A percentile compares a stretch with the other conserved stretches of the same genome.
Evolutionary conservation across 2,888 invertebrate species (phyloP).

Genomic region (Clivina fossor): DNA sequence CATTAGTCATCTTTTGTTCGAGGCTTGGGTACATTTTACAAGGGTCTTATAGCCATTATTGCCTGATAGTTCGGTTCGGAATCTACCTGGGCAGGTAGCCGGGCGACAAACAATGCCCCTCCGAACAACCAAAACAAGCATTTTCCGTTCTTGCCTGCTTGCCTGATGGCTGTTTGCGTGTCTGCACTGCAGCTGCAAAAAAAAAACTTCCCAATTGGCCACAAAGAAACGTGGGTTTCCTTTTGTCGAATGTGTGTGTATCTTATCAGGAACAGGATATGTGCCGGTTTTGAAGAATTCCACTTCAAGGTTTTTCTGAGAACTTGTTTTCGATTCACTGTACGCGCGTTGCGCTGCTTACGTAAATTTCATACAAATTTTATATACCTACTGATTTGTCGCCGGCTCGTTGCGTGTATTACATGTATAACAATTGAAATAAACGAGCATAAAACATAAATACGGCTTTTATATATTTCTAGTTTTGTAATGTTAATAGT

Average conservation of each 20-base stretch:
- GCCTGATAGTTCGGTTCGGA: slow-evolving; percentile 14
- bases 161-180: slow-evolving; percentile 14
- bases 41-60: slow-evolving; percentile 30
- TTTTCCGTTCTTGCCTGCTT: too few relatives aligned
- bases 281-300: slow-evolving; percentile 28
- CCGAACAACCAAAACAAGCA: too few relatives aligned
- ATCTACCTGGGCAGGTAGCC: slow-evolving; percentile 25
- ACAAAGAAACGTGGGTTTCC: slow-evolving; percentile 19
- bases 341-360: too few relatives aligned
- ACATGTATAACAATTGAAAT: too few relatives aligned
- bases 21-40: slow-evolving; percentile 18
- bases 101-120: slow-evolving; percentile 12
- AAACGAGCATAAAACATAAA: too few relatives aligned
- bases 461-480: too few relatives aligned
- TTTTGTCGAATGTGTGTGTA: slow-evolving; percentile 4
- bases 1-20: slow-evolving; percentile 34
- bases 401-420: background rate
- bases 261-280: slow-evolving; percentile 32
- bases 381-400: background rate
- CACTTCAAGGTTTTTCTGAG: slow-evolving; percentile 26
- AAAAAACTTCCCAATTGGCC: slow-evolving; percentile 21
- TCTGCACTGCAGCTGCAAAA: slow-evolving; percentile 28
- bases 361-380: slow-evolving; percentile 23
- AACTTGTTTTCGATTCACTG: slow-evolving; percentile 25
- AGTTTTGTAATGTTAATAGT: too few relatives aligned